These are phyloP conservation scores for Hydropotes inermis DNA, from an alignment of 2,113 vertebrate species.

Conservation along the genomic window DNA sequence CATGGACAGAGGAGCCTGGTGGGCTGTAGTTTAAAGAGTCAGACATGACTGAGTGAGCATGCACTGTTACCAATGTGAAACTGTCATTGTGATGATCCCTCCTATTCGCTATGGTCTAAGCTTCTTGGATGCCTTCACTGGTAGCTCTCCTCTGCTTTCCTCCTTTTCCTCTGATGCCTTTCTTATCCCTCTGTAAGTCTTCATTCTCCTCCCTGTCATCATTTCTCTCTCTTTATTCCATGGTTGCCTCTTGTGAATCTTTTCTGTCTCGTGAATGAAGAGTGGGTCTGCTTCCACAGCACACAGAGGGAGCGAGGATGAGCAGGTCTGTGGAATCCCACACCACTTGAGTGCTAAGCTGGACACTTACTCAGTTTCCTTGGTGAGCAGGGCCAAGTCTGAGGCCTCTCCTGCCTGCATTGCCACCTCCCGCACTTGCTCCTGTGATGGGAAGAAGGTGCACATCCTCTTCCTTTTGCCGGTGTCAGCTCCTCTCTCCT, in stretches of 20 bases:
- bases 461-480: neutral
- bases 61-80: neutral
- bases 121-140: neutral
- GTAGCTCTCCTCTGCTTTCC: neutral
- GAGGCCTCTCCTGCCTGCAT: neutral
- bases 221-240: neutral
- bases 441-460: neutral
- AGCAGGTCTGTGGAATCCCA: neutral
- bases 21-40: neutral
- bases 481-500: neutral
- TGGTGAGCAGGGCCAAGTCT: neutral
- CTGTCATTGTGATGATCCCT: neutral
- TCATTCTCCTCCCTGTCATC: neutral
- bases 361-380: neutral
- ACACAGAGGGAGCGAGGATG: neutral
- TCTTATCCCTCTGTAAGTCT: neutral
- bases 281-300: neutral
- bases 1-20: neutral
- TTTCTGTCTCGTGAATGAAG: neutral
- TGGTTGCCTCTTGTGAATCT: neutral
- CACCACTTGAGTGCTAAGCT: neutral
- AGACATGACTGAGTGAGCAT: neutral
- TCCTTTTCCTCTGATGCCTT: neutral
- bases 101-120: neutral
- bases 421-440: too few relatives aligned